Percentiles rank a stretch among this genome's conserved stretches.
Evolutionary conservation across 1,140 invertebrate genomes (phyloP).

Genomic region (Zaprionus tsacasi): DNA sequence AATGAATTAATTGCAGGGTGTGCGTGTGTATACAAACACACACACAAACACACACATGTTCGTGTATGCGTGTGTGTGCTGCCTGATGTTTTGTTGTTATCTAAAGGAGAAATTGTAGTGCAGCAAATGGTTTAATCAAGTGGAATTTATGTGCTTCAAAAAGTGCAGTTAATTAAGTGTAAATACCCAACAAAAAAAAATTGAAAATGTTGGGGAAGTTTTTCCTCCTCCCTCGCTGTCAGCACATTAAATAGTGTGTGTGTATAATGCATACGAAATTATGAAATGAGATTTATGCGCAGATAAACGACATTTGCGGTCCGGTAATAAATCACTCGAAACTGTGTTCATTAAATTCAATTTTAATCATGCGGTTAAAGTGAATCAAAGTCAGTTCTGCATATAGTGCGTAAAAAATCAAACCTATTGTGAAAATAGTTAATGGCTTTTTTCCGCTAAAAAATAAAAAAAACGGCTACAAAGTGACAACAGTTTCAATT

Average conservation of each 20-base stretch:
- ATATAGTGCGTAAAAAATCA: conserved; percentile 15
- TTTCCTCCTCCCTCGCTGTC: conserved; percentile 10
- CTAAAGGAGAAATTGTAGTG: conserved; percentile 61
- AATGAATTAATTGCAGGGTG: conserved; percentile 75
- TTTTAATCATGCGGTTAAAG: conserved; percentile 43
- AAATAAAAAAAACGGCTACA: not conserved
- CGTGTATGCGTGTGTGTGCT: conserved; percentile 19
- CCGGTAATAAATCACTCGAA: conserved; percentile 68
- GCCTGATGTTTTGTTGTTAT: conserved; percentile 34
- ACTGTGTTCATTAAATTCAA: conserved; percentile 62
- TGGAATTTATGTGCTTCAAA: conserved; percentile 77
- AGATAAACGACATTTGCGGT: conserved; percentile 57
- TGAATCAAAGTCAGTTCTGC: conserved; percentile 27
- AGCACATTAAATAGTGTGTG: conserved; percentile 26
- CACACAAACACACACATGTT: not conserved
- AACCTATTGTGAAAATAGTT: conserved; percentile 18
- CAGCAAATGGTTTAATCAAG: conserved; percentile 80
- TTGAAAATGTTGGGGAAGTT: conserved; percentile 22
- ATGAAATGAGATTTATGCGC: conserved; percentile 61
- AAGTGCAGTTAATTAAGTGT: conserved; percentile 80
- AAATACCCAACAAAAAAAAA: conserved; percentile 66
- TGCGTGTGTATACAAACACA: conserved; percentile 6
- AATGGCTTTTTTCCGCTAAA: conserved; percentile 12
- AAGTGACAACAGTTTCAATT: conserved; percentile 3
- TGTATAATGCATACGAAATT: conserved; percentile 26